Base-by-base conservation (phyloP, 2,113 vertebrate species). In the Myrmecophaga tridactyla region DNA sequence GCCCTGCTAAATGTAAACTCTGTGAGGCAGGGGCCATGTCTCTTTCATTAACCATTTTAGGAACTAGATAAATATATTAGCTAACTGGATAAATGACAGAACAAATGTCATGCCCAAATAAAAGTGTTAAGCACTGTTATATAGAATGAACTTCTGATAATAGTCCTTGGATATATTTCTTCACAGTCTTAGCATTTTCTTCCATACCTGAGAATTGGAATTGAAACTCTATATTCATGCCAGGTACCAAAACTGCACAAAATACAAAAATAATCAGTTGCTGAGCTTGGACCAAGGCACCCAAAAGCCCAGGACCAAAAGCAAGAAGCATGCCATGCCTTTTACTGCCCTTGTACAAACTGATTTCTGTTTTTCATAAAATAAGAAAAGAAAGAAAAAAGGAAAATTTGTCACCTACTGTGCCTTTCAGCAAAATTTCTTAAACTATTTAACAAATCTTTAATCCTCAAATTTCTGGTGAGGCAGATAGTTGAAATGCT, bases 401-500 rank as follows among this genome's bases (percentile, higher is more conserved):
- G 41, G 78, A 96, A 92, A 62, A 89, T 80, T 48, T 95, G 53
- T 86, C 46, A 94, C 41, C 51, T 51, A 84, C 81, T 87, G 13
- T 77, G 85, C 53, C 65, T 96, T 92, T 90, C 87, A 85, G 87
- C 78, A 92, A 92, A 89, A 93, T 86, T 41, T 76, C 62, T 62
- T 73, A 96, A 93, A 69, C 41, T 34, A 94, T 83, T 96, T 90
- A 95, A 73, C 62, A 41, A 92, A 18, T 95, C 73, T 94, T 94
- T 92, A 88, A 88, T 84, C 72, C 67, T 94, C 80, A 92, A 83
- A 48, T 80, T 43, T 95, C 85, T 58, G 92, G 77, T 92, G 90
- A 94, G 72, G 94, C 86, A 95, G 73, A 94, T 20, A 95, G 95
- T 8, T 84, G 69, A 96, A 95, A 94, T 81, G 92, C 43, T 95